Base-by-base conservation (phyloP, 2,888 invertebrate genomes). In the Ceraclea dissimilis region DNA sequence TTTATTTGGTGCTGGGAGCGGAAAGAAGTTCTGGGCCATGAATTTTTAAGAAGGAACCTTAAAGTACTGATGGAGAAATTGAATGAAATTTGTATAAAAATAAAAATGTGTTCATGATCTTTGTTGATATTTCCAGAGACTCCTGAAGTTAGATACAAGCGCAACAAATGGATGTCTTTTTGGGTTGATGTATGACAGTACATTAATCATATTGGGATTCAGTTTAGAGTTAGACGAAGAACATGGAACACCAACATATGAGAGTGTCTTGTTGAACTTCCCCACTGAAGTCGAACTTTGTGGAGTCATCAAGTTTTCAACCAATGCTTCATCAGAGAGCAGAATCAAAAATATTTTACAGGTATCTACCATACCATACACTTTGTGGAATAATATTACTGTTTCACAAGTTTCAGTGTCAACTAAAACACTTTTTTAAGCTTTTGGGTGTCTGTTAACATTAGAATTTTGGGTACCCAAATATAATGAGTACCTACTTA, bases 251-350 rank as follows among this genome's bases (percentile, higher is more conserved):
- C 72, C 76, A 66, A 73, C 74, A 62, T 74, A 78, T 61, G 73
- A 71, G 43, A 74, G 77, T 61, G 67, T 85, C 39, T 76, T 82
- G 61, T 75, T 85, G 21, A 82, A 83, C 65, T 81, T 89, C 65
- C 89, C 90, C 16, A 84, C 85, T 2, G 89, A 89, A 69, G 71
- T 90, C 58, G 88, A 90, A 71, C 73, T 88, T 51, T 90, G 88
- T 68, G 90, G 90, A 21, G 76, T 86, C 56, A 78, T 89, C 16
- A 83, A 82, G 65, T 81, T 86, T 61, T 82, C 81, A 18, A 80
- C 83, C 63, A 77, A 78, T 49, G 70, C 79, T 46, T 79, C 80
- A 62, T 76, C 80, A 47, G 81, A 84, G 64, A 79, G 79, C 2
- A 80, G 82, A 65, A 73, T 84, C 21, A 82, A 80, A 67, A 82